Conservation (phyloP, 2,888 invertebrate species). For the Clivina fossor region DNA sequence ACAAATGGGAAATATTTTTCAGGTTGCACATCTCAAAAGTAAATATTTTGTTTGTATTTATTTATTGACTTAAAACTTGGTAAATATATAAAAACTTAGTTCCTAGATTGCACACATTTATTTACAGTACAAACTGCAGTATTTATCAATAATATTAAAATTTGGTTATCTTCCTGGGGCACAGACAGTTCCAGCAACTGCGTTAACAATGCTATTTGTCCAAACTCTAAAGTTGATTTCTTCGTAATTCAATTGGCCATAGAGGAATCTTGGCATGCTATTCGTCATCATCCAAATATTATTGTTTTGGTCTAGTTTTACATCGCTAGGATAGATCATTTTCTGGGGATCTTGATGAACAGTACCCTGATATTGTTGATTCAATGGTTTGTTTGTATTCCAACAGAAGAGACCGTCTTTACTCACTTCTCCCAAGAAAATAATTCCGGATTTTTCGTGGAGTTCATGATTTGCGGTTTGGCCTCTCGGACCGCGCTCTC, state of each 20-base stretch:
- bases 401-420: slow-evolving; percentile 75
- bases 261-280: slow-evolving; percentile 67
- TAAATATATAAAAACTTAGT: too few relatives aligned
- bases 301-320: slow-evolving; percentile 63
- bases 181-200: slow-evolving; percentile 54
- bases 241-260: slow-evolving; percentile 61
- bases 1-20: too few relatives aligned
- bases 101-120: too few relatives aligned
- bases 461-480: slow-evolving; percentile 72
- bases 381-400: slow-evolving; percentile 60
- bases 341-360: slow-evolving; percentile 61
- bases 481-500: slow-evolving; percentile 63
- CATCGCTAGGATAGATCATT: slow-evolving; percentile 73
- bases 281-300: slow-evolving; percentile 71
- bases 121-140: too few relatives aligned
- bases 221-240: slow-evolving; percentile 67
- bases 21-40: too few relatives aligned
- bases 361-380: slow-evolving; percentile 57
- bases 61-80: background rate
- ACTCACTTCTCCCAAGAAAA: slow-evolving; percentile 72
- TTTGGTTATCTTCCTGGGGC: slow-evolving; percentile 27
- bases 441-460: slow-evolving; percentile 61
- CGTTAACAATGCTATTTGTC: slow-evolving; percentile 52
- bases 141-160: too few relatives aligned
- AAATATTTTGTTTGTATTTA: background rate